Percentiles rank a stretch among this genome's conserved stretches.
Conservation (phyloP, 2,113 vertebrate species). For the Tyto alba region DNA sequence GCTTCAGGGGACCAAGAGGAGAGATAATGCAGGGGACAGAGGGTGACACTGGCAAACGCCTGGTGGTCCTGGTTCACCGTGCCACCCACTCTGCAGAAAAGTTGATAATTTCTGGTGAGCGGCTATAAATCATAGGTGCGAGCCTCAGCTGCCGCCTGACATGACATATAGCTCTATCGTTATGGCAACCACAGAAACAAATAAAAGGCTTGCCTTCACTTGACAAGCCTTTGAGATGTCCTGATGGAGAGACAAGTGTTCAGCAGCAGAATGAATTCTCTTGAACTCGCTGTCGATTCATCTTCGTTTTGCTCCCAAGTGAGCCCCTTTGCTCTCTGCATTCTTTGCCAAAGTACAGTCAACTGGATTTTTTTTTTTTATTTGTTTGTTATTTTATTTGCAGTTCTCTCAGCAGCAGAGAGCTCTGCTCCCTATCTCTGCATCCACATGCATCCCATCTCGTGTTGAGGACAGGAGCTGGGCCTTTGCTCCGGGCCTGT, state of each 20-base stretch:
- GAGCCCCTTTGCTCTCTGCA: constrained; percentile 30
- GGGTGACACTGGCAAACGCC: rapidly evolving
- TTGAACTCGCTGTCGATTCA: constrained; percentile 56
- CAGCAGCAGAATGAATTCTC: constrained; percentile 62
- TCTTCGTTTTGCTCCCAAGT: constrained; percentile 64
- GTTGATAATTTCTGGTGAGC: constrained; percentile 62
- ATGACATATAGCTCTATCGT: constrained; percentile 72
- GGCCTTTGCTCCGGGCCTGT: neutral
- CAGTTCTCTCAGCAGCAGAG: neutral
- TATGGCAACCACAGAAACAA: constrained; percentile 68
- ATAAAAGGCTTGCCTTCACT: constrained; percentile 63
- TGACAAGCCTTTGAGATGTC: constrained; percentile 67
- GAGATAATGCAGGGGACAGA: neutral
- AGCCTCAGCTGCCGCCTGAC: constrained; percentile 60
- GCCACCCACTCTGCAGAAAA: constrained; percentile 50
- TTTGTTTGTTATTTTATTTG: constrained; percentile 28
- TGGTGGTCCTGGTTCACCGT: neutral
- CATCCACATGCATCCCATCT: rapidly evolving
- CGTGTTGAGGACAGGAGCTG: neutral
- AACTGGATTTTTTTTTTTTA: neutral
- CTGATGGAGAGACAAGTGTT: constrained; percentile 70
- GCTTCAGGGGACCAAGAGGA: neutral
- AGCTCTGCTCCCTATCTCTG: neutral
- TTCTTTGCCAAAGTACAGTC: constrained; percentile 4
- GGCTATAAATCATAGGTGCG: constrained; percentile 60